Base-by-base conservation (phyloP, 1,140 invertebrate genomes). In the Xylocopa sonorina region DNA sequence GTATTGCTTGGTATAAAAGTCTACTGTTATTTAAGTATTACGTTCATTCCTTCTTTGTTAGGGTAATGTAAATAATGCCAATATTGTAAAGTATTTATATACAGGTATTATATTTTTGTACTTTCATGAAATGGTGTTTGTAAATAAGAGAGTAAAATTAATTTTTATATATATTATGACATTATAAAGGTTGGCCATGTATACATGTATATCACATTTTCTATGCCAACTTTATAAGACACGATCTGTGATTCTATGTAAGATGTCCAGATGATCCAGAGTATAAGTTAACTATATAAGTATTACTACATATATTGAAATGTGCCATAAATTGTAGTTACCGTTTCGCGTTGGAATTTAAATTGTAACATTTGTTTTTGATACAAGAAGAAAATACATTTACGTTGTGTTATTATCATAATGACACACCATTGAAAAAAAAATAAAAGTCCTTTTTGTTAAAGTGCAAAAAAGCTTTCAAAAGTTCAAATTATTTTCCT, bases 41-140 rank as follows among this genome's bases (percentile, higher is more conserved):
- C 2, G 53, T 69, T 58, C 46, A 69, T 71, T 71, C 43, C 60
- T 60, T 43, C 27, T 66, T 66, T 5, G 7, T 29, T 32, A 27
- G 29, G 16, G 34, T 34, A 38, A 24, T 79, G 58, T 79, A 64
- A 55, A 79, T 63, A 72, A 6, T 46, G 27, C 3, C 34, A 55
- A 29, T 9, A 32, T 46, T 53, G n/a, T n/a, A 64, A 58, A 34
- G 27, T 60, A 50, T 78, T 50, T 62, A 50, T 60, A 72, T 62
- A 46, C 68, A 32, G 18, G 7, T 51, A 46, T 55, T 63, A 73
- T 79, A 79, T 79, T 79, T 79, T 79, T 72, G 29, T 79, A 79
- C 43, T 74, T 79, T 64, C 58, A 24, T 74, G 64, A 53, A 29
- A 38, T 46, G 27, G 10, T 63, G 50, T n/a, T n/a, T n/a, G n/a